Evolutionary conservation across 2,797 vertebrate species (phyloP), one percentile per base, ranked within the genome.

Genomic region (Otolemur crassicaudatus): DNA sequence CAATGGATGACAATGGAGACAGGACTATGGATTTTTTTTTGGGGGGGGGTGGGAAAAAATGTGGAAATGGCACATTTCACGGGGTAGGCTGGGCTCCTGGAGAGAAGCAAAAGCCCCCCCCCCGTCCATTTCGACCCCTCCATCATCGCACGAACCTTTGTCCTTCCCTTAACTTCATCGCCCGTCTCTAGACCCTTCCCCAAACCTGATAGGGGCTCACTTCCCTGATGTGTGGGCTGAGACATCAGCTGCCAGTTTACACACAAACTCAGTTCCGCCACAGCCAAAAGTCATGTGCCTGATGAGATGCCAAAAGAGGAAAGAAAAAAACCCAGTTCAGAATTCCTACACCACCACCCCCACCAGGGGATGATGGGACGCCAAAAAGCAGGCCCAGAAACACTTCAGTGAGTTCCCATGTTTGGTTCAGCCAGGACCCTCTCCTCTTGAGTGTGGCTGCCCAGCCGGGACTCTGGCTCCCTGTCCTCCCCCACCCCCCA

Each of bases 241-340:
- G 86, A 95, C 69, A 22, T 56, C 12, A 87, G 96, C 87, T 94
- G 87, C 82, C 90, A 2, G 40, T 95, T 91, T 95, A 90, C 87
- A 43, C 43, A 79, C 49, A 95, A 94, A 97, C 85, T n/a, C 37
- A 69, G 49, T 96, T 94, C 96, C 92, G 43, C 67, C 5, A 56
- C 40, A 80, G 84, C 67, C 89, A 67, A 92, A 89, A 61, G 90
- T 75, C 97, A 5, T 4, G 61, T 43, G 97, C 92, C 88, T 88
- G 93, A 77, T 19, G 1, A 53, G 43, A n/a, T 72, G 85, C 83
- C 69, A 79, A 91, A 90, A 79, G 63, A 13, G 19, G 81, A 7
- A 2, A 0, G 86, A 76, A 37, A 82, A 89, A 84, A 67, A n/a
- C 43, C 87, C 53, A 19, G 63, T 40, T 83, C 34, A 22, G 73